Conservation (phyloP, 2,113 vertebrate species). For the Nanorana parkeri region DNA sequence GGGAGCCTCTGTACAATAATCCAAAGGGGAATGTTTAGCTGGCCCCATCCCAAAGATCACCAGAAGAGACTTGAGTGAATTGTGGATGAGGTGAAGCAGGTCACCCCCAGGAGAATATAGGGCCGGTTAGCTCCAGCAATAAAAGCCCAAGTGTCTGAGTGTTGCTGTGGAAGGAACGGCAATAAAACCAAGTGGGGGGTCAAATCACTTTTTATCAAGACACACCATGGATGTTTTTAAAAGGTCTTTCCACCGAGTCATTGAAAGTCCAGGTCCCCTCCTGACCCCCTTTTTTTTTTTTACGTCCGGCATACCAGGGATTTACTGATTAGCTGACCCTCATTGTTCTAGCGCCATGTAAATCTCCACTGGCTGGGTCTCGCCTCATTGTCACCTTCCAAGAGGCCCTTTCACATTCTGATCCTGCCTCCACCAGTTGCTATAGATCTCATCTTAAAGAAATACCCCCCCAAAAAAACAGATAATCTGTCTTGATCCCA, state of each 20-base stretch:
- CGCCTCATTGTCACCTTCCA: constrained; percentile 44
- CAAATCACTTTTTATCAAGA: neutral
- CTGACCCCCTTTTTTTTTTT: neutral
- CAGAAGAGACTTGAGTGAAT: too few species aligned
- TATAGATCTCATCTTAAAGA: constrained; percentile 59
- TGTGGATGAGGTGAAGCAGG: too few species aligned
- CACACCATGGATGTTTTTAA: constrained; percentile 10
- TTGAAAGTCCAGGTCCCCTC: constrained; percentile 12
- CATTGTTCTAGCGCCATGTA: constrained; percentile 36
- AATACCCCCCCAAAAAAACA: constrained; percentile 54
- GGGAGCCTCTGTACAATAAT: too few species aligned
- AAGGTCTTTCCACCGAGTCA: constrained; percentile 22
- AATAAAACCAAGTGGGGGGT: constrained; percentile 32
- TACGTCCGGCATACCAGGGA: constrained; percentile 14
- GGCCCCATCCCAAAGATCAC: too few species aligned
- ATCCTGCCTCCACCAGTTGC: constrained; percentile 56
- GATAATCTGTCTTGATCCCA: constrained; percentile 61
- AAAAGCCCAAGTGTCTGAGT: neutral
- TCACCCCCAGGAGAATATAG: too few species aligned
- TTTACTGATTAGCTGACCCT: constrained; percentile 53
- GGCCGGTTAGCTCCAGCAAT: neutral
- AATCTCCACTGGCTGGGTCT: constrained; percentile 55
- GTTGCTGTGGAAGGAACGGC: neutral
- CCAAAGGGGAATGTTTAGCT: too few species aligned
- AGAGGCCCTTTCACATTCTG: constrained; percentile 57